Base-by-base conservation (phyloP, 2,888 invertebrate genomes). In the Cephus runcator region DNA sequence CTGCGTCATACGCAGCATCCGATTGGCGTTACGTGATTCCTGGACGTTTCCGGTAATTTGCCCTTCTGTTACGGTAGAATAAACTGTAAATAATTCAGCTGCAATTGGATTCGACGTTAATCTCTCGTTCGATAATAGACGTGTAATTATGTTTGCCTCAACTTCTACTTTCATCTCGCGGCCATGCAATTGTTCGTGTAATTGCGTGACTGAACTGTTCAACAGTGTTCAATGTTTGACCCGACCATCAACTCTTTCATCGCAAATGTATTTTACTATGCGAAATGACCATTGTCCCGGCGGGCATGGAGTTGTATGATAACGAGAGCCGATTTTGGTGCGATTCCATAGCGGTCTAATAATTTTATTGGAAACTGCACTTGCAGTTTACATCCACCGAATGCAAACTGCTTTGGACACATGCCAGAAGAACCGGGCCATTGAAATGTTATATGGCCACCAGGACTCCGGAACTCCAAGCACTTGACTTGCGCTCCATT, bases 331-430 rank as follows among this genome's bases (percentile, higher is more conserved):
- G 40, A 56, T 15, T 56, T 56, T 56, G 23, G 40, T 56, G 40
- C 40, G 40, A 56, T 56, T 56, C 23, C 73, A 73, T 36, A 30
- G 78, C 40, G 73, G 69, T 69, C 82, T 77, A 83, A 86, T 88
- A 86, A 88, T 87, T 88, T 88, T 84, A 86, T 87, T 83, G 83
- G 81, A 82, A 85, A 86, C 84, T 79, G 83, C 84, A 83, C 84
- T 83, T 85, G 84, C 85, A 79, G 79, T 86, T 86, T 81, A 82
- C 83, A 85, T 80, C 81, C 84, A 79, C 77, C 83, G 79, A 84
- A 87, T 85, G 88, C 86, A 86, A 87, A 89, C 85, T 86, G 84
- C 80, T 79, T 83, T 89, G 88, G 88, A 86, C 83, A 82, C 73
- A 81, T 79, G 89, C 89, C 89, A 89, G 79, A 81, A 82, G 81